Evolutionary conservation across 2,113 vertebrate genomes (phyloP).

Genomic region (Callipepla californica): DNA sequence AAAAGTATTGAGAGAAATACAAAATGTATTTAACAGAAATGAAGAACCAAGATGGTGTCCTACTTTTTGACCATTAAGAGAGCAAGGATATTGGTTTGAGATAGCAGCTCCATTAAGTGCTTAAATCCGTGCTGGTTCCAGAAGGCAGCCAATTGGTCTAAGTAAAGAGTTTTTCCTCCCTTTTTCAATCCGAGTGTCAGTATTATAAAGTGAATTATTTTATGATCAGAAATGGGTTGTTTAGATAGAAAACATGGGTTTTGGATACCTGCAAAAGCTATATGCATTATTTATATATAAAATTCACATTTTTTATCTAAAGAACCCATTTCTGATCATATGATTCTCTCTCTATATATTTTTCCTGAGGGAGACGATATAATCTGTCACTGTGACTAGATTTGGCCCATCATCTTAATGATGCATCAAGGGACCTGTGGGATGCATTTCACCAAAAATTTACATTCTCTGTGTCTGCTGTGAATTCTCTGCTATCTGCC

Average conservation of each 20-base stretch:
- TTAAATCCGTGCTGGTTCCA: neutral
- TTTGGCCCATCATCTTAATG: conserved; percentile 44
- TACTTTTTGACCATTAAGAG: neutral
- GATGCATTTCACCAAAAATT: neutral
- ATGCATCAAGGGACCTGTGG: conserved; percentile 23
- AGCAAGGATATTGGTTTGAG: neutral
- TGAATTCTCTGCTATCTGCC: neutral
- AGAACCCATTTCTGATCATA: too few species aligned
- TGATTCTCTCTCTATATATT: neutral
- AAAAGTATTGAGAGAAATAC: neutral
- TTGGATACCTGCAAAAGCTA: neutral
- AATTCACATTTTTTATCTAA: too few species aligned
- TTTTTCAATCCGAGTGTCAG: neutral
- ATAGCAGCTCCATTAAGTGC: neutral
- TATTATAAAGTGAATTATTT: neutral
- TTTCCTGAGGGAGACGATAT: neutral
- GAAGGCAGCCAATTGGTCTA: neutral
- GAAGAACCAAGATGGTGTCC: neutral
- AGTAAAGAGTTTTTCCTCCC: rapidly evolving
- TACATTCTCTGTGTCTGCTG: neutral
- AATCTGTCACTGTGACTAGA: neutral
- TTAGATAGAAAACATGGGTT: neutral
- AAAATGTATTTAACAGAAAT: neutral
- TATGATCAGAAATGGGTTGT: neutral
- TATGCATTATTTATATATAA: neutral